Evolutionary conservation across 2,113 vertebrate species (phyloP).

Genomic region (Stegostoma tigrinum): DNA sequence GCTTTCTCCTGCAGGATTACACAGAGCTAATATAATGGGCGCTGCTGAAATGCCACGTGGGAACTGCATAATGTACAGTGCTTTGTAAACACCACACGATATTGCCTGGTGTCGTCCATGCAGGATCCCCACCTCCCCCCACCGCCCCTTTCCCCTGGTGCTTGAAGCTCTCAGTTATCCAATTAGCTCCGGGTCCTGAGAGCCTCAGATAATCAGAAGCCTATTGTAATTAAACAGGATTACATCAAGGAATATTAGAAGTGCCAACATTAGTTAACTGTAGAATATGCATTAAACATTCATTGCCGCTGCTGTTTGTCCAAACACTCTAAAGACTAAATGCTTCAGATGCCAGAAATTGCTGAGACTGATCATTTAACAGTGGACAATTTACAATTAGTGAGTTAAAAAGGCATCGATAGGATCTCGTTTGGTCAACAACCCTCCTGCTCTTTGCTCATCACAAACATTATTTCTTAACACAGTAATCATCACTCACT

Average conservation of each 20-base stretch:
- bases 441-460: not conserved
- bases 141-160: too few species aligned
- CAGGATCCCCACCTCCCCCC: not conserved
- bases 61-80: not conserved
- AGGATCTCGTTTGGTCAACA: not conserved
- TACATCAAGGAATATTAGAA: constrained; percentile 27
- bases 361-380: not conserved
- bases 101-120: not conserved
- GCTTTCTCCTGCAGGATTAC: not conserved
- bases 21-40: not conserved
- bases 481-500: not conserved
- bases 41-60: not conserved
- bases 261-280: not conserved
- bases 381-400: not conserved
- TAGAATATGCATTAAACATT: constrained; percentile 22
- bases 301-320: not conserved
- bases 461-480: not conserved
- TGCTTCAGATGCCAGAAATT: not conserved
- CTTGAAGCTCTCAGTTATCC: constrained; percentile 28
- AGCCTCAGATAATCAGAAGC: constrained; percentile 29
- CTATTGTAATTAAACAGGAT: constrained; percentile 33
- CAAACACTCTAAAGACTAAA: constrained; percentile 6
- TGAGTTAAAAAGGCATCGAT: not conserved
- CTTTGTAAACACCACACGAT: not conserved
- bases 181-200: not conserved